Base-by-base conservation (phyloP, 1,140 invertebrate species). In the Pectinophora gossypiella region DNA sequence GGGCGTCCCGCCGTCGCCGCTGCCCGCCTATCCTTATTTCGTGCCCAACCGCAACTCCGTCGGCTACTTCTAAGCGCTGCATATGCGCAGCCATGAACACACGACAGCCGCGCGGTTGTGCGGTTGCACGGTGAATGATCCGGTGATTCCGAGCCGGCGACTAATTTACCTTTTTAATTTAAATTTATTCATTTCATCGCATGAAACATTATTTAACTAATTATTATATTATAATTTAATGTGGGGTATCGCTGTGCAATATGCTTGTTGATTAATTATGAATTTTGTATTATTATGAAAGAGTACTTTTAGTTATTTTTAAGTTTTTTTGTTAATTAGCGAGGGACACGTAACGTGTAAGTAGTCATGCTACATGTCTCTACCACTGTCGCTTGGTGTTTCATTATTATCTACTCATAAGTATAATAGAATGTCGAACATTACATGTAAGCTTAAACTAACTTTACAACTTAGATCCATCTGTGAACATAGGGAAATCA, bases 231-330 rank as follows among this genome's bases (percentile, higher is more conserved):
- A 40, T 72, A 79, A 77, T 77, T 81, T 75, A 71, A 80, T 75
- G 67, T 76, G 75, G 72, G 83, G 72, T 76, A 32, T 40, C 56
- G 75, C 79, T 83, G 79, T 85, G 82, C 82, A 85, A 85, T 85
- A 77, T 80, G 82, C 79, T 85, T 79, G 72, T 83, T 80, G 72
- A 81, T 78, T 83, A 78, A 76, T 71, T n/a, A n/a, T n/a, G 68
- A 70, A 65, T 77, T 68, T 77, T 72, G 59, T 78, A 76, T 72
- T 61, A 69, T 67, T 72, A 69, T 64, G 43, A 68, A 71, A 64
- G 59, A 63, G 60, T 74, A 77, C 73, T 73, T 73, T 84, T 72
- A 77, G 59, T 78, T 77, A 70, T n/a, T 67, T 40, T 40, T 40
- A 13, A 40, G 3, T 40, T 13, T 40, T 40, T 32, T 15, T 15